Evolutionary conservation across 2,888 invertebrate species (phyloP).

Genomic region (Meliscaeva auricollis): DNA sequence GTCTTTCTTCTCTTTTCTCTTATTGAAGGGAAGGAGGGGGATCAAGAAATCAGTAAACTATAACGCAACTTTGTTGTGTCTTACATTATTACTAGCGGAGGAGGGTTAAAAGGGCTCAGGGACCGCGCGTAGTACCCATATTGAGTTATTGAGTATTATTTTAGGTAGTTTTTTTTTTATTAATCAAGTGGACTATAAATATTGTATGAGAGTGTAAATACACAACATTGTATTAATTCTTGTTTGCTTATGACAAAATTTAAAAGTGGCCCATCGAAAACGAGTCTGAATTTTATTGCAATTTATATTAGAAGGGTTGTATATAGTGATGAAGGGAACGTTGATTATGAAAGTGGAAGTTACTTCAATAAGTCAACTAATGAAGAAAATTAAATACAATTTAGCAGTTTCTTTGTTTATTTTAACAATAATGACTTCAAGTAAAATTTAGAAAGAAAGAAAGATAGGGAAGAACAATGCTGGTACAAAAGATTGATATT

Average conservation of each 20-base stretch:
- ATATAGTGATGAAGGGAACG: not conserved
- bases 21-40: conserved; percentile 9
- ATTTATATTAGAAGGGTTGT: not conserved
- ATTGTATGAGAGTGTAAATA: not conserved
- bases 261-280: conserved; percentile 59
- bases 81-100: conserved; percentile 12
- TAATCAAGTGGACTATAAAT: conserved; percentile 62
- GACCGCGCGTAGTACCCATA: conserved; percentile 3
- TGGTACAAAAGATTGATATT: too few relatives aligned
- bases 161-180: conserved; percentile 13
- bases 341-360: too few relatives aligned
- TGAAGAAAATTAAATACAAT: too few relatives aligned
- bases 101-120: not conserved
- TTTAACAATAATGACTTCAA: too few relatives aligned
- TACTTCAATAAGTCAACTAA: too few relatives aligned
- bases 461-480: too few relatives aligned
- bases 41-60: not conserved
- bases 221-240: not conserved
- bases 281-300: conserved; percentile 52
- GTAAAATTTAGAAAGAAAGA: too few relatives aligned
- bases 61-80: conserved; percentile 46
- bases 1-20: conserved; percentile 14
- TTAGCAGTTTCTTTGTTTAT: too few relatives aligned
- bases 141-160: not conserved
- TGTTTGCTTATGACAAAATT: conserved; percentile 47